These are phyloP conservation scores for Phlogophora meticulosa DNA, from an alignment of 2,888 invertebrate genomes.

Conservation along the genomic window DNA sequence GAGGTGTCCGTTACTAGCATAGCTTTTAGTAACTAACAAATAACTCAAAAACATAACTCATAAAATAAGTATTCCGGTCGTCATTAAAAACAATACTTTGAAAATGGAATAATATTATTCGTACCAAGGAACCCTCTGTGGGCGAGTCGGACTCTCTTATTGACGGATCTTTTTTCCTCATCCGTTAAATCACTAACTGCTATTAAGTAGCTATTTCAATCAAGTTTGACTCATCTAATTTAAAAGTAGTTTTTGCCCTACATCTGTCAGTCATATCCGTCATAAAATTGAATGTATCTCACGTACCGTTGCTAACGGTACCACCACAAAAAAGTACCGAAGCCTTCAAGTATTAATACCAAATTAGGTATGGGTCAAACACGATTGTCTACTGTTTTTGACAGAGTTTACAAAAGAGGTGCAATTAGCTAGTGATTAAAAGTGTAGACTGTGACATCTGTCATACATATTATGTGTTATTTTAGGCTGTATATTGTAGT, in stretches of 20 bases:
- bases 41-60: too few species aligned
- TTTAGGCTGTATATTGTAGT: too few species aligned
- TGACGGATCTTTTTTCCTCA: constrained; percentile 4
- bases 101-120: too few species aligned
- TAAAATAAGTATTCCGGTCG: too few species aligned
- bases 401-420: neutral
- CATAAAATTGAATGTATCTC: constrained; percentile 38
- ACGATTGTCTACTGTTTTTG: constrained; percentile 10
- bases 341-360: constrained; percentile 37
- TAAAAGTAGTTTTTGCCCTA: constrained; percentile 51
- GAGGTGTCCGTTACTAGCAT: too few species aligned
- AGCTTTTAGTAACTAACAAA: too few species aligned
- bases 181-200: constrained; percentile 1
- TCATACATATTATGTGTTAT: too few species aligned
- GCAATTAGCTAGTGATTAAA: neutral
- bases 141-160: too few species aligned
- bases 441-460: too few species aligned
- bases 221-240: constrained; percentile 49
- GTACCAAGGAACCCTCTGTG: too few species aligned
- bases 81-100: too few species aligned
- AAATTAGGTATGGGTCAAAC: constrained; percentile 39
- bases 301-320: constrained; percentile 64
- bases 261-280: constrained; percentile 46
- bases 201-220: constrained; percentile 18
- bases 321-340: constrained; percentile 46